Evolutionary conservation across 2,888 invertebrate species (phyloP), one percentile per base, ranked within the genome.

Genomic region (Campoplex nolae): DNA sequence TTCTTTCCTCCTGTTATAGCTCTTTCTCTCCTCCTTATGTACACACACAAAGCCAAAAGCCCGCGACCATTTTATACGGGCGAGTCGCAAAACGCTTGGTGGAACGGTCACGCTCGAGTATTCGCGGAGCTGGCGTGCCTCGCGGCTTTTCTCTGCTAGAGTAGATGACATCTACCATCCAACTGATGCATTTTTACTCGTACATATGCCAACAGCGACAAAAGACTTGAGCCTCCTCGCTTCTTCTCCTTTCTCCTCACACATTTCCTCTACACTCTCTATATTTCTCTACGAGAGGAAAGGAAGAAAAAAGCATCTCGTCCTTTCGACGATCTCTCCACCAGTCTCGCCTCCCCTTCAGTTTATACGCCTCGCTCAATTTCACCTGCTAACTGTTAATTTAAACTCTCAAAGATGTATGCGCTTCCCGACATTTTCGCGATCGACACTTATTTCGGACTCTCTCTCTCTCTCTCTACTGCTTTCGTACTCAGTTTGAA

Each of bases 81-180:
- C 71, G 85, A 83, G 79, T 85, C 83, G 75, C 85, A 83, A 85
- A 87, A 85, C 85, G 70, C 85, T 85, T 80, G 86, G 86, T 79
- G 86, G 86, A 86, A 86, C 86, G 79, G 86, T 75, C 79, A 86
- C 86, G 86, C 75, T 83, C 83, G 83, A 86, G 86, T 86, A 83
- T 78, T 75, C 83, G 70, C 13, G 38, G 83, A 75, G 71, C 71
- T 83, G 83, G 83, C 86, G 86, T 75, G 71, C 28, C 74, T 67
- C 42, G 23, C 65, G 73, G 73, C 80, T 81, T 73, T 81, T 73
- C 73, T 51, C 73, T 51, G 51, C 32, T 54, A 32, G 48, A 23
- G 56, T 74, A 67, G 67, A 45, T 70, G 77, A 78, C 85, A 45
- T 79, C 70, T 32, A 75, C 75, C 48, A 62, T 54, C 65, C 73